Conservation (phyloP, 2,113 vertebrate species). For the Thamnaconus septentrionalis region DNA sequence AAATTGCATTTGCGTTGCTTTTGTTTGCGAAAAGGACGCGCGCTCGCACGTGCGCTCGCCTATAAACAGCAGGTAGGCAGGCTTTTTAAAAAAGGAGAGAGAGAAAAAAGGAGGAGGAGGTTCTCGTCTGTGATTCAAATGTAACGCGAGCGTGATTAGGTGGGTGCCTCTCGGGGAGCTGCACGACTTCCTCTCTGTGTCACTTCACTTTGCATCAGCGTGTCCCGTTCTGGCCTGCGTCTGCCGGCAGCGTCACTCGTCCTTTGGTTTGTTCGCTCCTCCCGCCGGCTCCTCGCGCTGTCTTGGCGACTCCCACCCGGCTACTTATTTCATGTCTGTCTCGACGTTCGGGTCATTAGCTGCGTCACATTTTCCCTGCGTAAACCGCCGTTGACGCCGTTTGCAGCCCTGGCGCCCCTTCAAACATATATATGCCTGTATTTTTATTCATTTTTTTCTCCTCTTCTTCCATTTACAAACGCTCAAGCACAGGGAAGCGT, state of each 20-base stretch:
- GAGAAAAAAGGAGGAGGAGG: no score
- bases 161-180: conserved; percentile 35
- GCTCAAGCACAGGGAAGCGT: no score
- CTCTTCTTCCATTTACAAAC: no score
- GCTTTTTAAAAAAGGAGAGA: no score
- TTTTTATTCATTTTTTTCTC: no score
- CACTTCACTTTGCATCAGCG: conserved; percentile 37
- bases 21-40: conserved; percentile 37
- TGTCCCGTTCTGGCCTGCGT: conserved; percentile 12
- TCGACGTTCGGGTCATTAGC: conserved; percentile 40
- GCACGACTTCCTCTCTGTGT: conserved; percentile 32
- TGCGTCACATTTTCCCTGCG: conserved; percentile 33
- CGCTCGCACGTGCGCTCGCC: not conserved
- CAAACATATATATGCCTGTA: no score
- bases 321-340: conserved; percentile 25
- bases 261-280: conserved; percentile 27
- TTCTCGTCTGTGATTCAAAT: conserved; percentile 41
- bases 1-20: conserved; percentile 47
- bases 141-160: conserved; percentile 45
- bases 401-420: conserved; percentile 14
- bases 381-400: conserved; percentile 32
- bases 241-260: conserved; percentile 8
- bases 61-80: conserved; percentile 23
- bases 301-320: conserved; percentile 18
- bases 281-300: conserved; percentile 14